phyloP scores from a whole-genome alignment of 1,140 invertebrate species.

The Goniozus legneri region DNA sequence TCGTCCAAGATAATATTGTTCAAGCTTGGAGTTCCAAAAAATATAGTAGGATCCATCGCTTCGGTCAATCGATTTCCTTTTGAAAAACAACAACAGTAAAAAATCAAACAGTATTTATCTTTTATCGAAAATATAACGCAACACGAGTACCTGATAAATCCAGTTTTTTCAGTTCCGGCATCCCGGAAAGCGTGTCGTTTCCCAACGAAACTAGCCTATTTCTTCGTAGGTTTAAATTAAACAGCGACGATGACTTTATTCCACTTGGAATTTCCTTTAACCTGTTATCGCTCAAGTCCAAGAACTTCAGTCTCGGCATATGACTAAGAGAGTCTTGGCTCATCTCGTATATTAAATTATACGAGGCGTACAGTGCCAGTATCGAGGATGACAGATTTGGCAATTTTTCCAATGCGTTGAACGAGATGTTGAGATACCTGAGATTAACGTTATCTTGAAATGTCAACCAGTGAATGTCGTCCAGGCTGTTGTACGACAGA shows the following conservation, averaged over 20 bases:
- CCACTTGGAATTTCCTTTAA: conserved; percentile 28
- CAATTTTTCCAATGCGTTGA: conserved; percentile 52
- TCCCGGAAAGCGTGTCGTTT: conserved; percentile 25
- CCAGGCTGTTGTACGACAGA: conserved; percentile 63
- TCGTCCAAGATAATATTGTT: conserved; percentile 58
- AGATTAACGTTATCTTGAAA: conserved; percentile 59
- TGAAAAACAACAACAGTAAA: neutral
- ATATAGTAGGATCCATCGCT: conserved; percentile 58
- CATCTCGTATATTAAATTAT: conserved; percentile 60
- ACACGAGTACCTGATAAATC: conserved; percentile 47
- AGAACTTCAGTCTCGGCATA: conserved; percentile 55
- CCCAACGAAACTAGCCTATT: conserved; percentile 34
- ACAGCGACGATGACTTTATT: conserved; percentile 28
- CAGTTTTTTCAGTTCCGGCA: conserved; percentile 33
- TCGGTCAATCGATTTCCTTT: conserved; percentile 64
- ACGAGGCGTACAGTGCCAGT: conserved; percentile 59
- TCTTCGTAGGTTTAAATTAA: conserved; percentile 26
- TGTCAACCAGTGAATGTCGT: conserved; percentile 52
- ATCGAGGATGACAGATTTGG: conserved; percentile 25
- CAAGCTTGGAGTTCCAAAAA: conserved; percentile 60
- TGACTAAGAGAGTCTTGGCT: conserved; percentile 54
- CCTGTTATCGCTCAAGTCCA: conserved; percentile 55
- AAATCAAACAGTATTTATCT: no score
- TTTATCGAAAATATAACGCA: conserved; percentile 1
- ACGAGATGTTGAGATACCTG: conserved; percentile 62